A percentile compares a stretch with the other conserved stretches of the same genome.
Evolutionary conservation across 2,888 invertebrate species (phyloP).

Genomic region (Spodoptera picta): DNA sequence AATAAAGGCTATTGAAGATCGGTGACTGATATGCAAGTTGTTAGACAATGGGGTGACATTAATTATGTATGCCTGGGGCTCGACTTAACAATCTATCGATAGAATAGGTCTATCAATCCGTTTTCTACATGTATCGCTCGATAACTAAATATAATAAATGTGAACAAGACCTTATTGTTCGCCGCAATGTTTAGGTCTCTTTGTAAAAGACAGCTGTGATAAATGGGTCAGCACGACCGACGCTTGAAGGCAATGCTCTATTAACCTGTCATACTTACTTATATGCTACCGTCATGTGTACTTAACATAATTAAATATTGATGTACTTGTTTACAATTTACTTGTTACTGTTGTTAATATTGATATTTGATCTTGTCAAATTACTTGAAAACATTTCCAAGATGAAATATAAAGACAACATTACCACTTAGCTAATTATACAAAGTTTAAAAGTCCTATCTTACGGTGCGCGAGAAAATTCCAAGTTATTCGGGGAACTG

Average conservation of each 20-base stretch:
- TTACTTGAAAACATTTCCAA: too few species aligned
- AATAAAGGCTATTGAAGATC: too few species aligned
- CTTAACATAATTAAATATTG: slow-evolving; percentile 9
- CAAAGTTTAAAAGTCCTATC: slow-evolving; percentile 12
- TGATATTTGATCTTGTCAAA: too few species aligned
- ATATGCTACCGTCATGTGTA: slow-evolving; percentile 6
- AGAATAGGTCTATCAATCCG: too few species aligned
- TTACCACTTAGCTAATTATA: background rate
- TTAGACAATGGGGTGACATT: too few species aligned
- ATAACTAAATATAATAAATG: slow-evolving; percentile 27
- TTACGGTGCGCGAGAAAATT: slow-evolving; percentile 8
- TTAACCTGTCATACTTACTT: slow-evolving; percentile 20
- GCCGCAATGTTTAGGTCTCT: slow-evolving; percentile 35
- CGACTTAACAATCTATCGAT: background rate
- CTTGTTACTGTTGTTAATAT: too few species aligned
- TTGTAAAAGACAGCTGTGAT: slow-evolving; percentile 42
- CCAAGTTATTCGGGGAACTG: slow-evolving; percentile 23
- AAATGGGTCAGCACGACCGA: slow-evolving; percentile 37
- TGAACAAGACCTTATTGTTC: slow-evolving; percentile 28
- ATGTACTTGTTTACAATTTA: background rate
- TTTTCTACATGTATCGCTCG: background rate
- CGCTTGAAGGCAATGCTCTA: slow-evolving; percentile 32
- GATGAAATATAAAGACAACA: too few species aligned
- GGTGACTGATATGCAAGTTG: too few species aligned
- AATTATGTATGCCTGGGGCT: background rate